Base-by-base conservation (phyloP, 2,113 vertebrate species). In the Cacatua alba region DNA sequence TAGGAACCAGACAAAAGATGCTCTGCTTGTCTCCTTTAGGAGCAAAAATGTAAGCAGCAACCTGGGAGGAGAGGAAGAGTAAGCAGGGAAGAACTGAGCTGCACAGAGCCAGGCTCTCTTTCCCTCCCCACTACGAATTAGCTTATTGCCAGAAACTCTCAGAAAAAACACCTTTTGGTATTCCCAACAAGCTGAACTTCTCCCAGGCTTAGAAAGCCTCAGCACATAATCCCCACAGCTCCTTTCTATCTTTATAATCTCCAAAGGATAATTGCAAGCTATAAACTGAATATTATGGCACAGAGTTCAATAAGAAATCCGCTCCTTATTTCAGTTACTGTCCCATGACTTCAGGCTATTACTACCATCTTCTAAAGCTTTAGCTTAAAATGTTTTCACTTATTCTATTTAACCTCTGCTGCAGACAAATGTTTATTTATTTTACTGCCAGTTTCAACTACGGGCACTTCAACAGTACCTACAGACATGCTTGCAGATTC, bases 191-290 rank as follows among this genome's bases (percentile, higher is more conserved):
- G 5, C 18, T 48, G 28, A 8, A 55, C 64, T 48, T 55, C 29
- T 67, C 69, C 75, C 51, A 78, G 39, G 7, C 21, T 52, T 69
- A 49, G 52, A 57, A 78, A 70, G 23, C 28, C n/a, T 75, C 41
- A 23, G n/a, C 0, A 67, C 53, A 68, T 46, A 90, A 85, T 51
- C 65, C 52, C 35, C 7, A 11, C 25, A 75, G 17, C 24, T 37
- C 21, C 9, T 17, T 62, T 44, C 16, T 55, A 21, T 43, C 55
- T 85, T 62, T 31, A 3, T 57, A 88, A 59, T 59, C 83, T 57
- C 81, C 95, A 95, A 92, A 95, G 80, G 68, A 44, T 31, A 43
- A 13, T 37, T 49, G n/a, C 55, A 92, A 89, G 20, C 35, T 91
- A 37, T 55, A 75, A 39, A 77, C 14, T 75, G n/a, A 74, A 33